phyloP scores from a whole-genome alignment of 2,797 vertebrate genomes.

The Zalophus californianus region DNA sequence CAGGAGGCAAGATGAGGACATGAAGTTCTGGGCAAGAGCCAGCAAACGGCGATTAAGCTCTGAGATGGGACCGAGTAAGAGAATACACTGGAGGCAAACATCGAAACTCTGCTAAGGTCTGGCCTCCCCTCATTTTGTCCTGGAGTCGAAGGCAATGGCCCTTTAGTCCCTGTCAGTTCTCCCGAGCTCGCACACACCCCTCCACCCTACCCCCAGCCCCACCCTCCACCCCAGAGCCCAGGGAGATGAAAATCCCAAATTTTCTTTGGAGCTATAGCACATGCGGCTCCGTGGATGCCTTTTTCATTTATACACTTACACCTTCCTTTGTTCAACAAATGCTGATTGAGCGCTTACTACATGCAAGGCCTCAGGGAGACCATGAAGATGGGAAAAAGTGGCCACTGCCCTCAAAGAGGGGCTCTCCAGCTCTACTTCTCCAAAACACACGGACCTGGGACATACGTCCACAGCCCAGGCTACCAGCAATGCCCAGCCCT shows the following conservation, averaged over 20 bases:
- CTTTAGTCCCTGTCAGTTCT: background rate
- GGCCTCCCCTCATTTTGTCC: background rate
- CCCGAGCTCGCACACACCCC: background rate
- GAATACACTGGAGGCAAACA: background rate
- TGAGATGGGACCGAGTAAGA: background rate
- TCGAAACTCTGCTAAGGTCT: background rate
- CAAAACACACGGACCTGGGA: background rate
- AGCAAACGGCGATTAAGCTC: background rate
- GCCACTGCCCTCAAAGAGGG: background rate
- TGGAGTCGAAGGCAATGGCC: background rate
- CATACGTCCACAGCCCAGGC: rapidly evolving
- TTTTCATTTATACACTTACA: background rate
- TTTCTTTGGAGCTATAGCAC: background rate
- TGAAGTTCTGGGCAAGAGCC: background rate
- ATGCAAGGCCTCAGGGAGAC: background rate
- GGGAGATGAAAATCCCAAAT: background rate
- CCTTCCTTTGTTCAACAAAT: background rate
- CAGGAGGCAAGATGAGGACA: background rate
- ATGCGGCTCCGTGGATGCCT: background rate
- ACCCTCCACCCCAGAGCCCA: background rate
- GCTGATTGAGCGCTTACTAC: background rate
- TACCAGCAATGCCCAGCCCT: background rate
- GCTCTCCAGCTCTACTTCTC: background rate
- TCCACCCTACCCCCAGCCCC: too few species aligned
- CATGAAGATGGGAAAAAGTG: background rate